Evolutionary conservation across 2,797 vertebrate species (phyloP).

Genomic region (Pagetopsis macropterus): DNA sequence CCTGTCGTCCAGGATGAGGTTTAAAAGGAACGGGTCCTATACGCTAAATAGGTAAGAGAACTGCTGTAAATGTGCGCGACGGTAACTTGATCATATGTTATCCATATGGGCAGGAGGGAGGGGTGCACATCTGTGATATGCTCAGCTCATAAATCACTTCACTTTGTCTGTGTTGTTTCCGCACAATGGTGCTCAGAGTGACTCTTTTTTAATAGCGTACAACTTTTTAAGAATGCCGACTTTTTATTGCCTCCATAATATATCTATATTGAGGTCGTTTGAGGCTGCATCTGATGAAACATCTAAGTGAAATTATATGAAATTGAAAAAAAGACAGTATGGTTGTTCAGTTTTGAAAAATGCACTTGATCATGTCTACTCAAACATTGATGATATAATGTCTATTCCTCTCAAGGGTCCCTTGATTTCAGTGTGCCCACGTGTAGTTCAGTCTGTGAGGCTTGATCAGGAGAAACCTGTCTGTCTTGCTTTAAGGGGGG

Average conservation of each 20-base stretch:
- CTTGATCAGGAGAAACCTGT: slow-evolving; percentile 67
- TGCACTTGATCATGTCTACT: neutral
- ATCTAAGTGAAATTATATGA: neutral
- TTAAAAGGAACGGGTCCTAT: slow-evolving; percentile 89
- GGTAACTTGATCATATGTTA: slow-evolving; percentile 31
- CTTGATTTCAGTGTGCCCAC: slow-evolving; percentile 31
- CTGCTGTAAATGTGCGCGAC: slow-evolving; percentile 18
- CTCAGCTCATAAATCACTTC: slow-evolving; percentile 37
- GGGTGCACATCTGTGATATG: neutral
- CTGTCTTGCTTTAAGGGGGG: slow-evolving; percentile 44
- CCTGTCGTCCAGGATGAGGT: slow-evolving; percentile 86
- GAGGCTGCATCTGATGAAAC: neutral
- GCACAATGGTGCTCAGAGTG: neutral
- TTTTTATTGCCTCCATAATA: too few species aligned
- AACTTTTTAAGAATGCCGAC: neutral
- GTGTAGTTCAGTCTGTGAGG: slow-evolving; percentile 26
- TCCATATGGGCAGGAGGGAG: slow-evolving; percentile 2
- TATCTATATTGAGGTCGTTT: neutral
- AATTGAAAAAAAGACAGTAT: neutral
- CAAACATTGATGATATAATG: neutral
- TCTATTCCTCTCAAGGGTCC: neutral
- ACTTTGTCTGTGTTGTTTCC: neutral
- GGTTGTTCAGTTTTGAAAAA: too few species aligned
- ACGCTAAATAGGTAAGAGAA: slow-evolving; percentile 87
- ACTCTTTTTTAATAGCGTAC: slow-evolving; percentile 5